Conservation (phyloP, 1,140 invertebrate species). For the Bombus sylvicola region DNA sequence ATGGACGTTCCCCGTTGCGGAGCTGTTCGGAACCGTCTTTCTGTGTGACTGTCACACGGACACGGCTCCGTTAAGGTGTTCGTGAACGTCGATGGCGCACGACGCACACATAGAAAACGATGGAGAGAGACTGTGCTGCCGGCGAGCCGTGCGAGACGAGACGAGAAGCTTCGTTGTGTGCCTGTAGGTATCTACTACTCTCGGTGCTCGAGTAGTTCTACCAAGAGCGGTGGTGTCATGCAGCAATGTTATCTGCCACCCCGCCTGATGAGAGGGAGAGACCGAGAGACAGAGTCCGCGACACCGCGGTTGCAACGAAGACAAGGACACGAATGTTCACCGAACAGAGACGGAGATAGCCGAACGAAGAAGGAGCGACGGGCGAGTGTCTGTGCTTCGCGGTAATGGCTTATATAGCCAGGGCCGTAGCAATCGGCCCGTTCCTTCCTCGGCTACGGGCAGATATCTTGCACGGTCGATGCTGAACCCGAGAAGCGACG, state of each 20-base stretch:
- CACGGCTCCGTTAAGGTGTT: neutral
- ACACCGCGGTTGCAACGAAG: neutral
- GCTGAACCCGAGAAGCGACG: neutral
- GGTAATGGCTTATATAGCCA: conserved; percentile 80
- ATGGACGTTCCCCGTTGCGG: conserved; percentile 75
- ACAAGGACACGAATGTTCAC: neutral
- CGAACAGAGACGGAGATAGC: conserved; percentile 23
- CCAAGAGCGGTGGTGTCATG: conserved; percentile 80
- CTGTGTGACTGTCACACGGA: neutral
- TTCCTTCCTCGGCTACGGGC: neutral
- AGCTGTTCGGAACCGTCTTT: conserved; percentile 1
- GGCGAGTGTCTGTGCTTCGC: conserved; percentile 71
- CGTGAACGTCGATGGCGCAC: neutral
- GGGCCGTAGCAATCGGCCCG: conserved; percentile 67
- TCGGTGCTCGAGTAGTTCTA: conserved; percentile 76
- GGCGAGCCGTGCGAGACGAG: conserved; percentile 31
- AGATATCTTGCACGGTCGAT: neutral
- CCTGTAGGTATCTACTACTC: conserved; percentile 70
- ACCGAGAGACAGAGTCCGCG: conserved; percentile 50
- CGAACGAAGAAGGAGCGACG: conserved; percentile 50
- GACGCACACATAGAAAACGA: conserved; percentile 14
- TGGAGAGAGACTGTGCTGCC: conserved; percentile 8
- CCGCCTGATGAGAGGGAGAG: conserved; percentile 71
- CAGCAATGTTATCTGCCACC: conserved; percentile 82
- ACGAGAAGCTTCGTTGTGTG: conserved; percentile 65